Evolutionary conservation across 1,140 invertebrate genomes (phyloP).

Genomic region (Periplaneta americana): DNA sequence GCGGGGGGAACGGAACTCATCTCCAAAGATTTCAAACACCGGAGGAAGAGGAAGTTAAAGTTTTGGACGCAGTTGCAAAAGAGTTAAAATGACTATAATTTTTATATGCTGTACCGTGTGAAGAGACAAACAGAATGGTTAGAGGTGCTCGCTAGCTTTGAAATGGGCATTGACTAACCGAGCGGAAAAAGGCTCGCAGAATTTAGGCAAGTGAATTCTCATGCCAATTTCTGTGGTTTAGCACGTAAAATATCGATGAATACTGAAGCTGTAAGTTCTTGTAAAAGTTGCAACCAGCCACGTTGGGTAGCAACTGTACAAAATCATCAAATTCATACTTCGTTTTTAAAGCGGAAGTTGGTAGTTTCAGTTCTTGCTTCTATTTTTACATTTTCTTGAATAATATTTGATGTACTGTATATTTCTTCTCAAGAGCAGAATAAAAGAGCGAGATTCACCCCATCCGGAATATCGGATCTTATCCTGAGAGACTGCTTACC

Average conservation of each 20-base stretch:
- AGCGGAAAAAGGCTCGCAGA: background rate
- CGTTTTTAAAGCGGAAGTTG: too few relatives aligned
- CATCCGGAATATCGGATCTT: too few relatives aligned
- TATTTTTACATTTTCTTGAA: too few relatives aligned
- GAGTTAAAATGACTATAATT: background rate
- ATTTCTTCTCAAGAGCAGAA: too few relatives aligned
- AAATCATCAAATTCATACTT: too few relatives aligned
- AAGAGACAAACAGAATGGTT: background rate
- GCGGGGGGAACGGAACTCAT: background rate
- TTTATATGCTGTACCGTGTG: background rate
- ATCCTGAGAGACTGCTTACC: too few relatives aligned
- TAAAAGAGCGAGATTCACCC: too few relatives aligned
- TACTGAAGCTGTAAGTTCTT: too few relatives aligned
- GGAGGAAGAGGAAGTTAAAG: background rate
- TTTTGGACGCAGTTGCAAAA: background rate
- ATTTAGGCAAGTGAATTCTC: background rate
- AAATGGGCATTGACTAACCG: background rate
- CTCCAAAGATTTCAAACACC: background rate
- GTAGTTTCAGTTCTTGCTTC: too few relatives aligned
- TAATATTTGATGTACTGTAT: too few relatives aligned
- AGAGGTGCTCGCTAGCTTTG: background rate
- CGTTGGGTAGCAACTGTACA: too few relatives aligned
- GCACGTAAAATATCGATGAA: background rate
- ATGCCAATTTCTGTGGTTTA: background rate
- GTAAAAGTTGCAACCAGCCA: too few relatives aligned